phyloP scores from a whole-genome alignment of 2,888 invertebrate genomes.

The Plemyria rubiginata region DNA sequence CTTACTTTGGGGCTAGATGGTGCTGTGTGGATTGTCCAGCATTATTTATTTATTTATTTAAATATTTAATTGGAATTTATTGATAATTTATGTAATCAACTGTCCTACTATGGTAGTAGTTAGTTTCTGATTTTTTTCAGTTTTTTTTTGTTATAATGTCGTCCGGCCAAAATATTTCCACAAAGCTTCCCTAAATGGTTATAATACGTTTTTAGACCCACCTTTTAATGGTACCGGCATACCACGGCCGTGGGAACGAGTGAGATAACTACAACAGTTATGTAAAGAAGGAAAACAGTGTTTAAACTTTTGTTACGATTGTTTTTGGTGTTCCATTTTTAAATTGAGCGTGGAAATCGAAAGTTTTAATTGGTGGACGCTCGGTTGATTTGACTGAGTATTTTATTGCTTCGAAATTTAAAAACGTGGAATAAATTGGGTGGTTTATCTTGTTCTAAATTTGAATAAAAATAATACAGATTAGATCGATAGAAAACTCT shows the following conservation, averaged over 20 bases:
- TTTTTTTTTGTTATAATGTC: background rate
- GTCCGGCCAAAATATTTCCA: conserved; percentile 14
- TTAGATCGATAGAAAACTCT: no score
- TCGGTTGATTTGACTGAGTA: conserved; percentile 19
- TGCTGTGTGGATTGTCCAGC: no score
- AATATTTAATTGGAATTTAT: no score
- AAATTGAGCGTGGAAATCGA: conserved; percentile 36
- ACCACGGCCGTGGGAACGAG: conserved; percentile 69
- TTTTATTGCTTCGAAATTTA: conserved; percentile 21
- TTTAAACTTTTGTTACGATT: conserved; percentile 65
- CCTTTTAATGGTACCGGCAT: conserved; percentile 50
- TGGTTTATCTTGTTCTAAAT: background rate
- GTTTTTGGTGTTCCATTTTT: conserved; percentile 56
- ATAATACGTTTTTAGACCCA: conserved; percentile 45
- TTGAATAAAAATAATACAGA: no score
- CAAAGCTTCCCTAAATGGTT: conserved; percentile 37
- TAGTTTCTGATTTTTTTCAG: no score
- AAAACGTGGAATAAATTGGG: conserved; percentile 10
- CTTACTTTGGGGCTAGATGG: no score
- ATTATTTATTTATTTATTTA: no score
- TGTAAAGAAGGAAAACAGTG: conserved; percentile 74
- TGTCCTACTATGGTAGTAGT: no score
- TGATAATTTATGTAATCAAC: no score
- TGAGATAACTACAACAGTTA: conserved; percentile 67
- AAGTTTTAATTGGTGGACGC: conserved; percentile 29